Percentiles rank a stretch among this genome's conserved stretches.
These are phyloP conservation scores for Sitta carolinensis DNA, from an alignment of 2,797 vertebrate genomes.

Conservation along the genomic window DNA sequence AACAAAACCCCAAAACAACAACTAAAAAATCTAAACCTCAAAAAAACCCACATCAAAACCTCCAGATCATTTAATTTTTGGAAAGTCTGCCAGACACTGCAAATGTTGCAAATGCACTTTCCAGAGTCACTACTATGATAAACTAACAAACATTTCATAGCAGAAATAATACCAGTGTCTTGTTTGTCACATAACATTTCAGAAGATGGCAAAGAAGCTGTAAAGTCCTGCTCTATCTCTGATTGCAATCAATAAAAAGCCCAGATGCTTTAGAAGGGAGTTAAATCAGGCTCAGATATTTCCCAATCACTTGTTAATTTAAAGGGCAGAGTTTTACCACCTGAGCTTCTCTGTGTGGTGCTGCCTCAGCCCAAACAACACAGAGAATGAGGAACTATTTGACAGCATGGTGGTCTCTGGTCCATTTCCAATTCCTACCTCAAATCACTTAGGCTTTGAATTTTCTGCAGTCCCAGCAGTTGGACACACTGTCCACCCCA, in stretches of 20 bases:
- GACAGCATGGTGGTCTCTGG: not conserved
- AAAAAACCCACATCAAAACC: not conserved
- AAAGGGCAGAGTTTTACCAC: constrained; percentile 11
- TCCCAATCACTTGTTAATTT: constrained; percentile 51
- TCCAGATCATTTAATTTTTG: not conserved
- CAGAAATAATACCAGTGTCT: not conserved
- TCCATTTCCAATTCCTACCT: not conserved
- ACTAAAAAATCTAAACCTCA: not conserved
- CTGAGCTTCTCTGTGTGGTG: not conserved
- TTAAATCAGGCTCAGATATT: constrained; percentile 45
- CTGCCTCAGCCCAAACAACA: not conserved
- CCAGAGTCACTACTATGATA: not conserved
- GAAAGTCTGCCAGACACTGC: not conserved
- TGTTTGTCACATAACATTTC: constrained; percentile 56
- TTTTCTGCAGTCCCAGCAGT: not conserved
- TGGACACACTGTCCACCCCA: not conserved
- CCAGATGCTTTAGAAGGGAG: constrained; percentile 31
- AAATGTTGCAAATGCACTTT: not conserved
- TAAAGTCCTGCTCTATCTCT: not conserved
- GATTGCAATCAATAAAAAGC: constrained; percentile 62
- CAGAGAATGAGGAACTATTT: not conserved
- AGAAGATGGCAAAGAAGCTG: constrained; percentile 26
- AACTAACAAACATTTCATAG: constrained; percentile 26
- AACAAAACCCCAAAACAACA: not conserved
- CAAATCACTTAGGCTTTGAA: not conserved